phyloP scores from a whole-genome alignment of 2,113 vertebrate species.

The Nycticorax nycticorax region DNA sequence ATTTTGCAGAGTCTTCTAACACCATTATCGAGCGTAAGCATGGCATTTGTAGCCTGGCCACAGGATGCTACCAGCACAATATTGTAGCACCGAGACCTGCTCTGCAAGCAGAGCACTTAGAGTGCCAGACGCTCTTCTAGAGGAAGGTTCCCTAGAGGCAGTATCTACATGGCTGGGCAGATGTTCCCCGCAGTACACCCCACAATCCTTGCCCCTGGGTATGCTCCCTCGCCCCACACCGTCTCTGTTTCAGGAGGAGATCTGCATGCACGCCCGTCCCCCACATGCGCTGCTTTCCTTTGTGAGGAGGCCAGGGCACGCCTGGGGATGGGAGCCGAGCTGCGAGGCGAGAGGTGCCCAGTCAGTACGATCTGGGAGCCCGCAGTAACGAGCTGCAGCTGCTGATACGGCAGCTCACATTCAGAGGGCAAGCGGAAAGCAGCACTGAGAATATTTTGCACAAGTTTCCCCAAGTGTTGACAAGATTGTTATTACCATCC shows the following conservation, averaged over 20 bases:
- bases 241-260: not conserved
- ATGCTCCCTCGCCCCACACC: not conserved
- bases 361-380: accelerated
- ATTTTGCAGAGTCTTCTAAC: not conserved
- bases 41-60: not conserved
- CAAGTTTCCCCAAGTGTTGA: not conserved
- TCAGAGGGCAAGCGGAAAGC: not conserved
- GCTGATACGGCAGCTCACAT: not conserved
- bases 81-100: not conserved
- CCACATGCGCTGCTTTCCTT: accelerated
- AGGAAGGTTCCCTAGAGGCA: not conserved
- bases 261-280: not conserved
- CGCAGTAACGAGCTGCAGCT: not conserved
- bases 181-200: not conserved
- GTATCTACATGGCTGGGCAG: not conserved
- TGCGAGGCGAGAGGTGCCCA: accelerated
- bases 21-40: not conserved
- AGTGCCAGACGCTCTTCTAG: not conserved
- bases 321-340: not conserved
- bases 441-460: not conserved
- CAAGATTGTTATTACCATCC: not conserved
- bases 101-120: not conserved
- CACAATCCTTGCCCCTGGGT: not conserved
- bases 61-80: not conserved
- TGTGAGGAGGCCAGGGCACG: not conserved